Base-by-base conservation (phyloP, 2,888 invertebrate species). In the Parapristionchus giblindavisi region DNA sequence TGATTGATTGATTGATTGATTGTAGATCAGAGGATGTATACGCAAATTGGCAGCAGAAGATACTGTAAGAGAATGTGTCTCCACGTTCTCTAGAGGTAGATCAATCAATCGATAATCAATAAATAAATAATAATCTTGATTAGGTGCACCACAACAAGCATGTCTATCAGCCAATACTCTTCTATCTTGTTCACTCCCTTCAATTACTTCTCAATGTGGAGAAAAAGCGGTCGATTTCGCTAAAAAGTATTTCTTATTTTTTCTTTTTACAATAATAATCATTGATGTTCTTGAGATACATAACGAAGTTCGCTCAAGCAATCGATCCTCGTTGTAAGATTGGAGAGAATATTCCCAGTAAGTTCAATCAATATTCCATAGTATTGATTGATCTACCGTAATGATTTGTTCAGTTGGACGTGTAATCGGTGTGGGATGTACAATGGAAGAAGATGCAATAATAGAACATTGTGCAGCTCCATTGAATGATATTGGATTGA, bases 391-490 rank as follows among this genome's bases (percentile, higher is more conserved):
- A 6, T 27, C 48, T 2, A 38, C 65, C 4, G 43, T 56, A 24
- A 21, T 14, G n/a, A 34, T 60, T 17, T 34, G 60, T 80, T 38
- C 75, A 81, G 83, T 83, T 65, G 79, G 79, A 29, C 78, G 77
- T 21, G 83, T 85, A 32, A 81, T 81, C 52, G 82, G 83, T 65
- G 80, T 83, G 51, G 84, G 85, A 66, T 86, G 86, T 77, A 80
- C 85, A 5, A 76, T 79, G 4, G 82, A 83, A 56, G 85, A 86
- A 60, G 81, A 84, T 27, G 81, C 83, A n/a, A 78, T 87, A 48
- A 83, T 87, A 58, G 83, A 85, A 29, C 84, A 84, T 70, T 86
- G 86, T 73, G 83, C 85, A 0, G 84, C 84, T 61, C 86, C 86
- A 27, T 78, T 86, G 43, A 84, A 85, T 32, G 86, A 84, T 66